Conservation (phyloP, 2,113 vertebrate genomes). For the Carlito syrichta region DNA sequence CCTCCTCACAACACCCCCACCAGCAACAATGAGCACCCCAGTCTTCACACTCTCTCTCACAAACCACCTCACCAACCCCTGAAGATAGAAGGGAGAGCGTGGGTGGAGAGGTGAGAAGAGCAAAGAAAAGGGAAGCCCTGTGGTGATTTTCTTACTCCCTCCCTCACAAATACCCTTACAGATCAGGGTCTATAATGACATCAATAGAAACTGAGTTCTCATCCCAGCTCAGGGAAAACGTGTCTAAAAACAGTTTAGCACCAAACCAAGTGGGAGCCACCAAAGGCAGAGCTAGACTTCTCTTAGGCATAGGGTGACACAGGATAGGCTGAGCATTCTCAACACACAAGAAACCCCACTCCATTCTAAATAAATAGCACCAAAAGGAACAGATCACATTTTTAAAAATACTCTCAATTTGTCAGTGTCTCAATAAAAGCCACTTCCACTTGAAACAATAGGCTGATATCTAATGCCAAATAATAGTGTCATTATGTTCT, state of each 20-base stretch:
- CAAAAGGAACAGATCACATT: neutral
- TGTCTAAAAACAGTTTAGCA: neutral
- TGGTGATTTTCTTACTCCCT: neutral
- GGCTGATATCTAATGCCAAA: slow-evolving; percentile 18
- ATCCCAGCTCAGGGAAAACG: neutral
- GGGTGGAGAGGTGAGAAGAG: neutral
- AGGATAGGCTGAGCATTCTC: neutral
- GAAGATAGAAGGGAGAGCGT: neutral
- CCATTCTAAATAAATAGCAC: slow-evolving; percentile 12
- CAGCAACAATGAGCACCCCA: neutral
- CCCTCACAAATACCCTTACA: neutral
- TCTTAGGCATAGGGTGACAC: neutral
- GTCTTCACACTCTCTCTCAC: neutral
- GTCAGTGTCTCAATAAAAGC: neutral
- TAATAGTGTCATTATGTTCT: neutral
- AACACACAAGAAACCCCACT: neutral
- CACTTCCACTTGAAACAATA: neutral
- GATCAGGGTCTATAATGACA: neutral
- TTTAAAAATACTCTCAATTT: neutral
- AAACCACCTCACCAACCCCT: neutral
- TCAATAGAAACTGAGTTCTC: neutral
- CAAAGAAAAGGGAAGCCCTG: neutral
- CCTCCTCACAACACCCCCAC: neutral
- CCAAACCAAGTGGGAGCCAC: neutral
- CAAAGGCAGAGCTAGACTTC: neutral